These are phyloP conservation scores for Artemia franciscana DNA, from an alignment of 1,140 invertebrate species.

Conservation along the genomic window DNA sequence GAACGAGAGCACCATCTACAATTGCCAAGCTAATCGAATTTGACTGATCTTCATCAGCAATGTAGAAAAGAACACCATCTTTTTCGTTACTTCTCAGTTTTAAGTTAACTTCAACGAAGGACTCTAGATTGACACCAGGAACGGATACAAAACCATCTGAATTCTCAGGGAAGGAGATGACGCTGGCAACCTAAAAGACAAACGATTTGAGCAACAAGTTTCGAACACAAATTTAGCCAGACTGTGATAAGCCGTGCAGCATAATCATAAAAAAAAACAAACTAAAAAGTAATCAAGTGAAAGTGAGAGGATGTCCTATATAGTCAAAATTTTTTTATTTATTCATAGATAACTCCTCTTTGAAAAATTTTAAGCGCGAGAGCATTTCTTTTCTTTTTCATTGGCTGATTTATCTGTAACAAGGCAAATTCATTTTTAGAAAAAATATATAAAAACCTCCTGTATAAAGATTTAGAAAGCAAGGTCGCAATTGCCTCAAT, in stretches of 20 bases:
- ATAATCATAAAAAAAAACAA: conserved; percentile 13
- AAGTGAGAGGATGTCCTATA: too few relatives aligned
- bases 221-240: conserved; percentile 8
- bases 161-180: conserved; percentile 21
- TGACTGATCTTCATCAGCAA: conserved; percentile 33
- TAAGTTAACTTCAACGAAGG: conserved; percentile 40
- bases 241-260: conserved; percentile 21
- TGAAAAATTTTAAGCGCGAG: too few relatives aligned
- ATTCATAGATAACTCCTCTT: too few relatives aligned
- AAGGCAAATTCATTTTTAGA: too few relatives aligned
- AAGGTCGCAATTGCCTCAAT: too few relatives aligned
- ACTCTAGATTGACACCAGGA: conserved; percentile 11
- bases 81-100: conserved; percentile 61
- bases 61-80: conserved; percentile 53
- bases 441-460: too few relatives aligned
- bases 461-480: too few relatives aligned
- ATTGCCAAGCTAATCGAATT: conserved; percentile 39
- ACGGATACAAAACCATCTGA: conserved; percentile 17
- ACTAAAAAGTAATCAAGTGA: too few relatives aligned
- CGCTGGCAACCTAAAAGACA: conserved; percentile 21
- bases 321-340: too few relatives aligned
- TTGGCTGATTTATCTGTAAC: too few relatives aligned
- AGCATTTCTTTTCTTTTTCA: too few relatives aligned
- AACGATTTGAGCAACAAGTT: too few relatives aligned
- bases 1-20: conserved; percentile 36